Conservation (phyloP, 2,888 invertebrate species). For the Erebia epiphron region DNA sequence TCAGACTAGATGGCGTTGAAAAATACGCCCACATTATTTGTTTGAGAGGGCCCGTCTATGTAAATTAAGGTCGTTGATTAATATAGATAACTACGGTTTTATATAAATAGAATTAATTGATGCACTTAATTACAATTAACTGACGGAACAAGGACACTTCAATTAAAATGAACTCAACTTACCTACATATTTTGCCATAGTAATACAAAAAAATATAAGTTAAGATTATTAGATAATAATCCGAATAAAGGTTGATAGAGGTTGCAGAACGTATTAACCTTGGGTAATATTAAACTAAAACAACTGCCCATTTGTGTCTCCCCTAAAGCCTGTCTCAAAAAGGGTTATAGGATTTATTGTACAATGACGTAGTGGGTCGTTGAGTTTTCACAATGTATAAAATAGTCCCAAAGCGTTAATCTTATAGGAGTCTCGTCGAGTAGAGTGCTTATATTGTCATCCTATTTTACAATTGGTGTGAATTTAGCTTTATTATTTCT, state of each 20-base stretch:
- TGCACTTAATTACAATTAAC: too few species aligned
- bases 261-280: constrained; percentile 19
- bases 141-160: too few species aligned
- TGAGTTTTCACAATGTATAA: constrained; percentile 4
- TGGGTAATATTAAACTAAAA: constrained; percentile 8
- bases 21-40: too few species aligned
- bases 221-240: constrained; percentile 14
- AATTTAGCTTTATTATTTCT: neutral
- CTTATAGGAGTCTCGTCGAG: constrained; percentile 1
- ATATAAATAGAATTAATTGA: too few species aligned
- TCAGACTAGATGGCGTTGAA: too few species aligned
- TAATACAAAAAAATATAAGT: too few species aligned
- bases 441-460: neutral
- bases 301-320: constrained; percentile 5
- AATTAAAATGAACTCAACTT: neutral
- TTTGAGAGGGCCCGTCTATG: too few species aligned
- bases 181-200: neutral
- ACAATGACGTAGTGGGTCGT: constrained; percentile 2
- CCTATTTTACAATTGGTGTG: neutral
- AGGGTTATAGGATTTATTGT: constrained; percentile 11
- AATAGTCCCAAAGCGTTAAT: constrained; percentile 4
- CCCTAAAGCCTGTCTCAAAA: constrained; percentile 4
- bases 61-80: too few species aligned
- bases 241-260: constrained; percentile 19
- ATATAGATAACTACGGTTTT: too few species aligned